These are phyloP conservation scores for Eristalinus sepulchralis DNA, from an alignment of 2,888 invertebrate species.

Conservation along the genomic window DNA sequence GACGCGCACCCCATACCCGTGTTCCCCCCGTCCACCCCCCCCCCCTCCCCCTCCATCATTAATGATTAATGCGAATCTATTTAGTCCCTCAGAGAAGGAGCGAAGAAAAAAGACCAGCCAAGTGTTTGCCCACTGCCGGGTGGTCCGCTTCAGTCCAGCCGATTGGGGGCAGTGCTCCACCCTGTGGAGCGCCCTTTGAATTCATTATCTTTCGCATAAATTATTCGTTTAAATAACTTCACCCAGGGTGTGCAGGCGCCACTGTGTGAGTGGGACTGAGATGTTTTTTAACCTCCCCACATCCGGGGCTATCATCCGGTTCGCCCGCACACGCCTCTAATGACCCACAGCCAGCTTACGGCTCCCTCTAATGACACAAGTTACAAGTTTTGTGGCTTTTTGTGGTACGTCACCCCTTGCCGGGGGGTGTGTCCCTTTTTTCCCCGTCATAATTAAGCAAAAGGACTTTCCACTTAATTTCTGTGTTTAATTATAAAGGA, in stretches of 20 bases:
- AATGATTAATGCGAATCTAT: constrained; percentile 54
- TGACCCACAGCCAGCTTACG: constrained; percentile 50
- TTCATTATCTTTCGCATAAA: constrained; percentile 62
- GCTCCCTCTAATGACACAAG: constrained; percentile 55
- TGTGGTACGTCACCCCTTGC: constrained; percentile 12
- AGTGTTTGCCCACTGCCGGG: not conserved
- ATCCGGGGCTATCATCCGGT: constrained; percentile 23
- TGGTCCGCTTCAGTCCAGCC: not conserved
- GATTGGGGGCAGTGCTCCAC: not conserved
- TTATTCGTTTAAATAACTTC: constrained; percentile 57
- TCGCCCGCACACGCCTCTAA: constrained; percentile 39
- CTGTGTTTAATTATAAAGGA: constrained; percentile 61
- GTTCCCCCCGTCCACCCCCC: not conserved
- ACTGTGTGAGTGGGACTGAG: not conserved
- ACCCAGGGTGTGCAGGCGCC: too few relatives aligned
- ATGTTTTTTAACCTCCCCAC: constrained; percentile 53
- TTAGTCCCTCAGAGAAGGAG: constrained; percentile 4
- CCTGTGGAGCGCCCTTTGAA: not conserved
- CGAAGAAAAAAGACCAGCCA: not conserved
- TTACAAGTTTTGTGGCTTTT: constrained; percentile 52
- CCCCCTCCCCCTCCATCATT: not conserved
- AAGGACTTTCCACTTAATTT: constrained; percentile 69
- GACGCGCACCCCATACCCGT: not conserved
- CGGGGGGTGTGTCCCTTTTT: not conserved
- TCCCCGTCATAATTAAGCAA: constrained; percentile 58